Evolutionary conservation across 1,140 invertebrate genomes (phyloP).

Genomic region (Drosophila parvula): DNA sequence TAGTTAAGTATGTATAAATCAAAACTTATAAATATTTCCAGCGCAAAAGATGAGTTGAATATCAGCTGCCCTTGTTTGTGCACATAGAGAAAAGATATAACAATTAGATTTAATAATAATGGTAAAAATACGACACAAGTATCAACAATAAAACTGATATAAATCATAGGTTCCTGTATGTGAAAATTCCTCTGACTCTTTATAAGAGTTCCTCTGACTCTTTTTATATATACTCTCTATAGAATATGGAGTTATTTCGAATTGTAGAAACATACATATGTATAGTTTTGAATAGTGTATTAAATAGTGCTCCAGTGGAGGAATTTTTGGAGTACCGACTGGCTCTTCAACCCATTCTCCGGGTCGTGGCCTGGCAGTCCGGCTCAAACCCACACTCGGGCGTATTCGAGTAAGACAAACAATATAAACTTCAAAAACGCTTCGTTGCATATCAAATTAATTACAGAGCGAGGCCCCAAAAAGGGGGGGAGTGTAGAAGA

Average conservation of each 20-base stretch:
- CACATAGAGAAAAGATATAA: background rate
- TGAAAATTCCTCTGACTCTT: too few relatives aligned
- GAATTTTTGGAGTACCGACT: slow-evolving; percentile 51
- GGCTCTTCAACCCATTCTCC: slow-evolving; percentile 55
- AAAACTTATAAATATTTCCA: slow-evolving; percentile 72
- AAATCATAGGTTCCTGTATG: background rate
- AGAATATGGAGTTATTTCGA: too few relatives aligned
- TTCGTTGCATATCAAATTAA: slow-evolving; percentile 82
- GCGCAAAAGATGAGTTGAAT: slow-evolving; percentile 43
- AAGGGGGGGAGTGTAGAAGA: slow-evolving; percentile 46
- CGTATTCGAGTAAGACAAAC: slow-evolving; percentile 72
- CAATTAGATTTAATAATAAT: too few relatives aligned
- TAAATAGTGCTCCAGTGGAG: slow-evolving; percentile 18
- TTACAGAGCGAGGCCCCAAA: slow-evolving; percentile 67
- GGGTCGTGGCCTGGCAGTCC: slow-evolving; percentile 51
- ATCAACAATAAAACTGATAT: background rate
- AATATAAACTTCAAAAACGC: slow-evolving; percentile 82
- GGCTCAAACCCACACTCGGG: slow-evolving; percentile 15
- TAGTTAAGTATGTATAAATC: slow-evolving; percentile 57
- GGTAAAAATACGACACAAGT: background rate
- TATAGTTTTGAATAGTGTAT: slow-evolving; percentile 10
- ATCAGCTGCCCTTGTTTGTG: background rate
- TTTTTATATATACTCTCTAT: too few relatives aligned
- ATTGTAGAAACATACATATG: too few relatives aligned
- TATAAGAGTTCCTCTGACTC: too few relatives aligned